Percentiles rank a stretch among this genome's conserved stretches.
phyloP scores from a whole-genome alignment of 2,113 vertebrate genomes.

The Triplophysa dalaica region DNA sequence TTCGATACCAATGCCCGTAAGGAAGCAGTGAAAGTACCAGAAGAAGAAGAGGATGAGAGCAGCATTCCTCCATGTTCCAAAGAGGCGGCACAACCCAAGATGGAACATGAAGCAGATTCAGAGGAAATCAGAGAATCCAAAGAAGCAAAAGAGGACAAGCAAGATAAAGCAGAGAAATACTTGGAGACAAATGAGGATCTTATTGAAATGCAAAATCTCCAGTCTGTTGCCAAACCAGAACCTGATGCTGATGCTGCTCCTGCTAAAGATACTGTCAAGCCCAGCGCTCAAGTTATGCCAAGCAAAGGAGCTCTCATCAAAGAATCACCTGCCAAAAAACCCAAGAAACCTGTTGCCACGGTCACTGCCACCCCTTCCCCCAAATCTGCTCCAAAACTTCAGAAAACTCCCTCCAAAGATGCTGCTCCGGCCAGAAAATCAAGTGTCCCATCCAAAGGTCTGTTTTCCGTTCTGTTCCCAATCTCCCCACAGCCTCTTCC shows the following conservation, averaged over 20 bases:
- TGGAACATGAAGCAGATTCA: conserved; percentile 20
- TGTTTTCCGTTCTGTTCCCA: conserved; percentile 58
- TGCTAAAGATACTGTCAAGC: neutral
- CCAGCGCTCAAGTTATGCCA: conserved; percentile 18
- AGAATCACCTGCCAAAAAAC: conserved; percentile 36
- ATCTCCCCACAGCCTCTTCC: conserved; percentile 29
- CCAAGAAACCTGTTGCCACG: conserved; percentile 37
- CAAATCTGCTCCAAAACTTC: conserved; percentile 49
- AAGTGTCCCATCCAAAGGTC: conserved; percentile 57
- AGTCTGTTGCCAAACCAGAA: conserved; percentile 7
- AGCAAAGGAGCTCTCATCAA: conserved; percentile 8
- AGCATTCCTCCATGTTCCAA: conserved; percentile 5
- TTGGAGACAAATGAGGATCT: conserved; percentile 43
- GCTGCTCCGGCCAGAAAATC: conserved; percentile 55
- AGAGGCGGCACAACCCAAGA: conserved; percentile 7
- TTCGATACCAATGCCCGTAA: conserved; percentile 1
- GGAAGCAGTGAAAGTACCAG: conserved; percentile 32
- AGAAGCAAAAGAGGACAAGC: conserved; percentile 24
- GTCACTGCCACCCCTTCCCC: conserved; percentile 42
- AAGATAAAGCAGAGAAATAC: conserved; percentile 31
- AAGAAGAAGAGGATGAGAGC: conserved; percentile 20
- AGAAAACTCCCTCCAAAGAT: conserved; percentile 58
- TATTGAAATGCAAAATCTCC: conserved; percentile 12
- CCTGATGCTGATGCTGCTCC: neutral
- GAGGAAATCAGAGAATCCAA: conserved; percentile 4